Evolutionary conservation across 1,140 invertebrate genomes (phyloP), one percentile per base, ranked within the genome.

Genomic region (Trichonephila inaurata): DNA sequence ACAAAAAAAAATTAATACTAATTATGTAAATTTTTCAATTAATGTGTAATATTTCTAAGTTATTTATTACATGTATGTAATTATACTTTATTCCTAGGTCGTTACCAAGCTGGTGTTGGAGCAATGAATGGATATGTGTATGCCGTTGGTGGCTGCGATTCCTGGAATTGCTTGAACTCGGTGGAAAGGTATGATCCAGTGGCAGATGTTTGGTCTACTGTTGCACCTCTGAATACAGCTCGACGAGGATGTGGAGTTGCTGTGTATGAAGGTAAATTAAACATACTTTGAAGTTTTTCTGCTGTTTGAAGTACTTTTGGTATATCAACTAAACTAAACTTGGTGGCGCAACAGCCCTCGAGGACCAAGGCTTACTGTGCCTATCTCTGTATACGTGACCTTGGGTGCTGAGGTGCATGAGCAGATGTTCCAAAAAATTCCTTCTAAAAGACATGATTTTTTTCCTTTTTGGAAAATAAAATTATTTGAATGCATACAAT

Each of bases 71-170:
- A 40, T 40, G 33, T 19, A 69, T 28, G 1, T 19, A 69, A 28
- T 24, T 69, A 69, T 77, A 16, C 85, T 64, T 89, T 51, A 77
- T 94, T 94, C 94, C n/a, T 95, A 97, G 97, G 97, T 19, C 97
- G 98, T 33, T 98, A 97, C 95, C 98, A 98, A 96, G 97, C 97
- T 60, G 96, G 96, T 33, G 96, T 96, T 14, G 95, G 96, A 83
- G 95, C 95, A 21, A 95, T 96, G 92, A 95, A 96, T 44, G 96
- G 96, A 8, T 94, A 95, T 61, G 95, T 97, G 14, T 96, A 96
- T 95, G 96, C 96, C 7, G 95, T 96, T 90, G 97, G 96, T 44
- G 96, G 97, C 28, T 96, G 96, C 91, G 96, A 97, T 95, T 95
- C 95, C 1, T 97, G 97, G 97, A 96, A 96, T 93, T 96, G 96